These are phyloP conservation scores for Myotis lucifugus DNA, from an alignment of 2,113 vertebrate genomes.

Conservation along the genomic window DNA sequence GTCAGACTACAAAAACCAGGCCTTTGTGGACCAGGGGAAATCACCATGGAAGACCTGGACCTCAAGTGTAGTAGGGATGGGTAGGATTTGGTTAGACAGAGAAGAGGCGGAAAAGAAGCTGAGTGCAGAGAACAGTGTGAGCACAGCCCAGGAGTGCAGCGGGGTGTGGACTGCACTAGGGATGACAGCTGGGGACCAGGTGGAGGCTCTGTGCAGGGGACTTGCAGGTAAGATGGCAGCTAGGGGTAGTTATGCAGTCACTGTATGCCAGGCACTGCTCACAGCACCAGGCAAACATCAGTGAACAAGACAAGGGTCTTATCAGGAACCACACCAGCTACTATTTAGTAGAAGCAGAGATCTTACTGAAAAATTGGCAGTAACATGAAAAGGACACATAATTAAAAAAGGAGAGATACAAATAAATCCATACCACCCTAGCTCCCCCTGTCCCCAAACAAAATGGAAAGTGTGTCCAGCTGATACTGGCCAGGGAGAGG, in stretches of 20 bases:
- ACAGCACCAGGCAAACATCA: background rate
- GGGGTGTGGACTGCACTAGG: background rate
- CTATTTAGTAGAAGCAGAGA: background rate
- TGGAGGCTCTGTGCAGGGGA: too few species aligned
- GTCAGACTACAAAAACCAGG: background rate
- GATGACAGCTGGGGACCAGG: background rate
- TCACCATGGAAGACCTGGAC: background rate
- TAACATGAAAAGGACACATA: background rate
- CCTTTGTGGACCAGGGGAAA: background rate
- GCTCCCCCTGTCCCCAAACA: background rate
- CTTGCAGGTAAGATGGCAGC: background rate
- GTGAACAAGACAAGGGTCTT: background rate
- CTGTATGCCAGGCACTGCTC: background rate
- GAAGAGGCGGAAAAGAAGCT: background rate
- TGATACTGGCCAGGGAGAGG: background rate
- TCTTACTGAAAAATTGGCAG: background rate
- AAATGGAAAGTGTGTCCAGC: background rate
- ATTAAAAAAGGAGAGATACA: background rate
- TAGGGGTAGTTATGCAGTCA: rapidly evolving
- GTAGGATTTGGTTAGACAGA: background rate
- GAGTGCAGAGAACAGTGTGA: background rate
- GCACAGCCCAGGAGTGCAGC: too few species aligned
- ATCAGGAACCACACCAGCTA: background rate
- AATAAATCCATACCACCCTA: background rate
- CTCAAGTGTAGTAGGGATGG: background rate